Evolutionary conservation across 2,797 vertebrate species (phyloP).

Genomic region (Tragopan temminckii): DNA sequence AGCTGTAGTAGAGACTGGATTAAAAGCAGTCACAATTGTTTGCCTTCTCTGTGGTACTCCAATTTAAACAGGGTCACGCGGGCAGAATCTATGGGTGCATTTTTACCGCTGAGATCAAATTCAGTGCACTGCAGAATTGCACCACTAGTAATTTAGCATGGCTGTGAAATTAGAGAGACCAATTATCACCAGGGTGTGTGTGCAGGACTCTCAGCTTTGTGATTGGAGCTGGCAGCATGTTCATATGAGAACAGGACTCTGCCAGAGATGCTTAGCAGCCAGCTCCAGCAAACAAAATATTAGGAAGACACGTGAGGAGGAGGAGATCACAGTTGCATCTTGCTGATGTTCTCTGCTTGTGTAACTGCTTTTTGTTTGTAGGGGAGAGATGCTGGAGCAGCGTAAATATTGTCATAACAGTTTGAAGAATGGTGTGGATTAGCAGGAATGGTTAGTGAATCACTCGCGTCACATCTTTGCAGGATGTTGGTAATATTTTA

Average conservation of each 20-base stretch:
- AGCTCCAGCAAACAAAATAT: not conserved
- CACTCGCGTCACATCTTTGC: slow-evolving; percentile 11
- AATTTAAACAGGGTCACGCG: slow-evolving; percentile 35
- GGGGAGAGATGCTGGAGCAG: slow-evolving; percentile 23
- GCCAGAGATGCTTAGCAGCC: not conserved
- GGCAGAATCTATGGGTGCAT: not conserved
- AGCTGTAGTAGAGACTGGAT: not conserved
- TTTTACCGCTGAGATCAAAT: slow-evolving; percentile 33
- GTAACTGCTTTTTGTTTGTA: slow-evolving; percentile 24
- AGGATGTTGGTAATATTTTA: slow-evolving; percentile 29
- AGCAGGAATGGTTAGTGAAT: slow-evolving; percentile 46
- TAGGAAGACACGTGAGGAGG: not conserved
- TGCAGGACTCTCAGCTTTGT: not conserved
- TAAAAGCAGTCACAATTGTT: slow-evolving; percentile 47
- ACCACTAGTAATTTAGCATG: not conserved
- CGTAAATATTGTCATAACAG: slow-evolving; percentile 38
- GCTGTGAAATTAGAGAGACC: slow-evolving; percentile 57
- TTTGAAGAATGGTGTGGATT: not conserved
- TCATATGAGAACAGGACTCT: not conserved
- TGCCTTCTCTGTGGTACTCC: slow-evolving; percentile 35
- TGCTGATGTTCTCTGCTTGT: slow-evolving; percentile 3
- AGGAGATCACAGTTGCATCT: not conserved
- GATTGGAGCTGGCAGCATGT: not conserved
- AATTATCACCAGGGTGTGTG: not conserved
- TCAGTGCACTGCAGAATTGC: not conserved